Evolutionary conservation across 2,888 invertebrate species (phyloP).

Genomic region (Xylota sylvarum): DNA sequence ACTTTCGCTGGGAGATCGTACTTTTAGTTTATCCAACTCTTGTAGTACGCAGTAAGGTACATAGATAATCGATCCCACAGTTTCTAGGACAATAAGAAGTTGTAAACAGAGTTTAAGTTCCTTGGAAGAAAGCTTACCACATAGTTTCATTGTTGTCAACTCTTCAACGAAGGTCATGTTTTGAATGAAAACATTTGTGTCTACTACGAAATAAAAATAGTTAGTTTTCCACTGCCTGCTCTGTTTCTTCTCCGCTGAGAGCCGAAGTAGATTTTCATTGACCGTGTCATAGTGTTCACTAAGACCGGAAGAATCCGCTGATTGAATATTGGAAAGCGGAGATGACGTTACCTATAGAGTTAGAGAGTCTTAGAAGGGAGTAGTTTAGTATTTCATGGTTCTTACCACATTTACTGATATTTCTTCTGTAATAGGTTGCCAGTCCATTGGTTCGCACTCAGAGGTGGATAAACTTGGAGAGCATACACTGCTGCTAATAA

Average conservation of each 20-base stretch:
- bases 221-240: constrained; percentile 77
- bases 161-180: constrained; percentile 83
- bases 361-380: background rate
- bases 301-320: constrained; percentile 38
- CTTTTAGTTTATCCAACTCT: constrained; percentile 86
- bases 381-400: background rate
- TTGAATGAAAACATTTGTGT: constrained; percentile 86
- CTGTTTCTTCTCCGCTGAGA: constrained; percentile 75
- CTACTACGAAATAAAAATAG: constrained; percentile 84
- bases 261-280: constrained; percentile 80
- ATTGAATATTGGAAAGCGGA: background rate
- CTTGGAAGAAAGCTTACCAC: constrained; percentile 72
- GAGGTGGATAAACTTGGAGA: constrained; percentile 13
- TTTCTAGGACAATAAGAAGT: constrained; percentile 71
- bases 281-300: constrained; percentile 78
- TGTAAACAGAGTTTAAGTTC: background rate
- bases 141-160: constrained; percentile 80
- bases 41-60: constrained; percentile 86
- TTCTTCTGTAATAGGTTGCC: constrained; percentile 75
- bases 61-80: constrained; percentile 83
- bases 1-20: constrained; percentile 77
- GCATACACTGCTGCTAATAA: background rate
- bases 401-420: constrained; percentile 38
- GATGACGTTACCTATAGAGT: constrained; percentile 26
- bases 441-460: constrained; percentile 81